Evolutionary conservation across 2,888 invertebrate genomes (phyloP).

Genomic region (Pterostichus niger): DNA sequence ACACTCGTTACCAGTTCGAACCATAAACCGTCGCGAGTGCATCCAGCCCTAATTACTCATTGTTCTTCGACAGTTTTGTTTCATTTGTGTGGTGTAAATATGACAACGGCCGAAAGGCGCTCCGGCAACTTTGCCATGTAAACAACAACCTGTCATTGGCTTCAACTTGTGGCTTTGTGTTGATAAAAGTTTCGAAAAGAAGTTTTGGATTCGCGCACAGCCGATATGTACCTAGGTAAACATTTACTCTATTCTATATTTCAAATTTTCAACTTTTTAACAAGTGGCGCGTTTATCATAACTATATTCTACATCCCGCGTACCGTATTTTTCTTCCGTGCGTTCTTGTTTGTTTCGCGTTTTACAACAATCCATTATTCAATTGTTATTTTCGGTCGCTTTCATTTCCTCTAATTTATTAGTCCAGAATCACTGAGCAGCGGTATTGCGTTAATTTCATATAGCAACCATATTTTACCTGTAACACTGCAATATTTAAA

Average conservation of each 20-base stretch:
- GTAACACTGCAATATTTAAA: slow-evolving; percentile 58
- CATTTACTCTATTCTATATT: slow-evolving; percentile 9
- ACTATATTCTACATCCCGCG: background rate
- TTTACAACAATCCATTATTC: background rate
- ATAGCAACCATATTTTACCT: slow-evolving; percentile 37
- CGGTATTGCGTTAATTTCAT: slow-evolving; percentile 1
- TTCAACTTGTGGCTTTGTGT: slow-evolving; percentile 62
- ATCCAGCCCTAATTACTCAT: background rate
- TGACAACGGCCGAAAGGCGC: slow-evolving; percentile 30
- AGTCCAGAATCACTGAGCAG: slow-evolving; percentile 1
- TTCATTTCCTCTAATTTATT: slow-evolving; percentile 12
- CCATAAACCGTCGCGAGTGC: slow-evolving; percentile 28
- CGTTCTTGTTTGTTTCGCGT: background rate
- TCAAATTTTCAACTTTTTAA: slow-evolving; percentile 23
- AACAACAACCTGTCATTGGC: slow-evolving; percentile 63
- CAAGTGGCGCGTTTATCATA: slow-evolving; percentile 15
- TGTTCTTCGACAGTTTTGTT: slow-evolving; percentile 15
- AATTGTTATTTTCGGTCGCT: background rate
- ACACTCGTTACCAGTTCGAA: slow-evolving; percentile 37
- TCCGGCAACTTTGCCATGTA: slow-evolving; percentile 61
- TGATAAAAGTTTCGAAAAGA: slow-evolving; percentile 53
- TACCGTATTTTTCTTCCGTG: background rate
- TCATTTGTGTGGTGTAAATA: slow-evolving; percentile 49
- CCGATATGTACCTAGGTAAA: slow-evolving; percentile 61
- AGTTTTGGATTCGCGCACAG: slow-evolving; percentile 50